These are phyloP conservation scores for Lutraria lutraria DNA, from an alignment of 2,888 invertebrate species.

Conservation along the genomic window DNA sequence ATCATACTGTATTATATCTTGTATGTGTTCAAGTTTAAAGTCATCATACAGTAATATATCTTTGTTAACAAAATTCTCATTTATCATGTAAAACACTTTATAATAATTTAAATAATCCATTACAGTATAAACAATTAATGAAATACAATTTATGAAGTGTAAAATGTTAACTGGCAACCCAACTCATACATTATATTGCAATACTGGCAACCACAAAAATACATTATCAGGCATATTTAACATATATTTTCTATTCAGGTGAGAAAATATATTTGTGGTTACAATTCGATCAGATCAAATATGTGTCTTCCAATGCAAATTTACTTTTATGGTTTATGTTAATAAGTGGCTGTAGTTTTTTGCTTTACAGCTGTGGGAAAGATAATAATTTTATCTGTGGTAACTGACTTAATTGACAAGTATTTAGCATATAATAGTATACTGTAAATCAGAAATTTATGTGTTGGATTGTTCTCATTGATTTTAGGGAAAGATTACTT, in stretches of 20 bases:
- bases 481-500: too few species aligned
- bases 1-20: too few species aligned
- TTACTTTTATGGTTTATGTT: not conserved
- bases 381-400: not conserved
- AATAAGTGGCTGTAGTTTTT: not conserved
- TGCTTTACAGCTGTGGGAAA: conserved; percentile 8
- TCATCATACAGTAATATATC: not conserved
- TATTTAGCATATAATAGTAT: not conserved
- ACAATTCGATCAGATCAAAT: not conserved
- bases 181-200: not conserved
- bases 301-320: not conserved
- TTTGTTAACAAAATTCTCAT: not conserved
- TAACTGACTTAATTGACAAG: not conserved
- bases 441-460: too few species aligned
- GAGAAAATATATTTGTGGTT: not conserved
- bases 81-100: not conserved
- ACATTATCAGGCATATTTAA: not conserved
- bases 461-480: too few species aligned
- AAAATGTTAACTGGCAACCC: not conserved
- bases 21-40: too few species aligned
- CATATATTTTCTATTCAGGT: not conserved
- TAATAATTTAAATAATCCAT: not conserved
- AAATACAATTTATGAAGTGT: not conserved
- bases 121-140: not conserved
- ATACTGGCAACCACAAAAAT: not conserved